Percentiles rank a stretch among this genome's conserved stretches.
phyloP scores from a whole-genome alignment of 1,140 invertebrate genomes.

The Drosophila carrolli region DNA sequence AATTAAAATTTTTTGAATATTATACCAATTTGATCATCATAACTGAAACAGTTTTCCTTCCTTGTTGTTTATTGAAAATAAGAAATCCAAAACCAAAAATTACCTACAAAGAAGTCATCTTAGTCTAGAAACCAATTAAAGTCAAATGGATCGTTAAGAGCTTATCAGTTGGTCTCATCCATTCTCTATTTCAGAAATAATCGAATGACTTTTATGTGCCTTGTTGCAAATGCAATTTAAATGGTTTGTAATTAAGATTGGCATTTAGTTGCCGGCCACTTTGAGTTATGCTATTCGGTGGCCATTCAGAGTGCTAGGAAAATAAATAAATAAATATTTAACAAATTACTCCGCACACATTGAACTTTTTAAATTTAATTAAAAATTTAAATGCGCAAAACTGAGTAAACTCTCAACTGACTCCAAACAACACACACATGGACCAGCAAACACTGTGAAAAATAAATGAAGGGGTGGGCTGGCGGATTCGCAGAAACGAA shows the following conservation, averaged over 20 bases:
- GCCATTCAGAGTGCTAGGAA: conserved; percentile 28
- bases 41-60: background rate
- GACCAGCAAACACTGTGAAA: background rate
- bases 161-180: conserved; percentile 4
- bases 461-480: background rate
- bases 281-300: conserved; percentile 12
- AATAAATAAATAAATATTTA: conserved; percentile 52
- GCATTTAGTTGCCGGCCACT: conserved; percentile 25
- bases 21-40: no score
- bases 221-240: conserved; percentile 26
- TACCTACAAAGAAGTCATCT: no score
- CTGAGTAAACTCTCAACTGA: conserved; percentile 27
- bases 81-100: no score
- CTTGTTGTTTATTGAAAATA: background rate
- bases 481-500: conserved; percentile 9
- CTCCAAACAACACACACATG: conserved; percentile 16
- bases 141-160: conserved; percentile 15
- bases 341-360: conserved; percentile 29
- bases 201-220: conserved; percentile 5
- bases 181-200: conserved; percentile 3
- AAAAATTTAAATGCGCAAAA: conserved; percentile 74
- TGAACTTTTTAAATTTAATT: conserved; percentile 73
- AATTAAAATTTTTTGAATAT: no score
- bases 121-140: background rate
- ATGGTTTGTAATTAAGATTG: conserved; percentile 31